Evolutionary conservation across 2,113 vertebrate species (phyloP).

Genomic region (Psophia crepitans): DNA sequence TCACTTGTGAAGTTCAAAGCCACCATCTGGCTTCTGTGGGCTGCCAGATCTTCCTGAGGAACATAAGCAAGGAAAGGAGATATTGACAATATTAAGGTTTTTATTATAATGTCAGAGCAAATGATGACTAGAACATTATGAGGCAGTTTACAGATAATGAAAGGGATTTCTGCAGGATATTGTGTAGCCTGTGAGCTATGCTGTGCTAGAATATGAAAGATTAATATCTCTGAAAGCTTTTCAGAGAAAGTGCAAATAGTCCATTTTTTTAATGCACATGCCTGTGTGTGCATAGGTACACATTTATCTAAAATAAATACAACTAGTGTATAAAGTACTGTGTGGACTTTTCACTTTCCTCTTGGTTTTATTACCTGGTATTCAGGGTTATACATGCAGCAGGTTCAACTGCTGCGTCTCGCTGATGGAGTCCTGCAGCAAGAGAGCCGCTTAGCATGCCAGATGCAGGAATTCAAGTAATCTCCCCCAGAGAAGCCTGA

Average conservation of each 20-base stretch:
- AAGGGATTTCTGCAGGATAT: not conserved
- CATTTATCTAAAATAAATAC: constrained; percentile 18
- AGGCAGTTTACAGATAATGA: not conserved
- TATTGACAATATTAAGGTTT: constrained; percentile 8
- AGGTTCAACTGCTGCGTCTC: not conserved
- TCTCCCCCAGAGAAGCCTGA: not conserved
- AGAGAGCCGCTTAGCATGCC: not conserved
- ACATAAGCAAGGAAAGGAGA: not conserved
- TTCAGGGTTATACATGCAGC: not conserved
- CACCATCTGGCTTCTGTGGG: constrained; percentile 15
- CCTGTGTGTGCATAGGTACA: not conserved
- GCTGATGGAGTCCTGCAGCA: not conserved
- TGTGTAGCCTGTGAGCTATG: not conserved
- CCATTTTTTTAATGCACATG: not conserved
- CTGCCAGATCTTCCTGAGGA: constrained; percentile 18
- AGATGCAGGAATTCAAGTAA: not conserved
- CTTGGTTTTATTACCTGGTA: not conserved
- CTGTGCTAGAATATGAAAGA: not conserved
- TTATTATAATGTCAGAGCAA: constrained; percentile 38
- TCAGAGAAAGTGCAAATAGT: not conserved
- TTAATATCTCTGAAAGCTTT: not conserved
- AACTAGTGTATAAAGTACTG: not conserved
- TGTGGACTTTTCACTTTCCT: not conserved
- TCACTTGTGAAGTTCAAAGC: not conserved
- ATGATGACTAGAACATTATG: constrained; percentile 20